Evolutionary conservation across 2,797 vertebrate species (phyloP).

Genomic region (Sebastes iracundus): DNA sequence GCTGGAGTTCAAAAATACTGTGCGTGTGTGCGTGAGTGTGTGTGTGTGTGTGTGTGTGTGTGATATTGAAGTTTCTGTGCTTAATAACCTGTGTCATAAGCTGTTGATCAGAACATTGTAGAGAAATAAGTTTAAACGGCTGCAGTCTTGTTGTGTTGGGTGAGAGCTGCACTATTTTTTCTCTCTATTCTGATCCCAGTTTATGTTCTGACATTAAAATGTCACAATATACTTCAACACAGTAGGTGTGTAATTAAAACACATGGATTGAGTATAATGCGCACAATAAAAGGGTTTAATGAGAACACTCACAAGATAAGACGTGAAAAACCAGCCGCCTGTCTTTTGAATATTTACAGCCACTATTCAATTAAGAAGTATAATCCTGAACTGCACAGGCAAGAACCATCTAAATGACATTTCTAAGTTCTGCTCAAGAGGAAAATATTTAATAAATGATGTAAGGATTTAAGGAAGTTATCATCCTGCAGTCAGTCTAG

Average conservation of each 20-base stretch:
- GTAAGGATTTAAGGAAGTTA: neutral
- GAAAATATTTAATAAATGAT: neutral
- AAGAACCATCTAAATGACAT: neutral
- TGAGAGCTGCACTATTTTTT: slow-evolving; percentile 8
- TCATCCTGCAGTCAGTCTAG: neutral
- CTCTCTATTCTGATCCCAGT: slow-evolving; percentile 1
- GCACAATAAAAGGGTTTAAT: neutral
- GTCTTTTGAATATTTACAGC: neutral
- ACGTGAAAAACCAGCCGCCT: neutral
- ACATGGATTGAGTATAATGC: neutral
- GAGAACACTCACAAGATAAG: neutral
- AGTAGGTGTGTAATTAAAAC: neutral
- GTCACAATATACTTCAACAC: neutral
- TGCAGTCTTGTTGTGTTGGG: slow-evolving; percentile 8
- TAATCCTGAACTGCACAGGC: neutral
- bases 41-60: slow-evolving; percentile 29
- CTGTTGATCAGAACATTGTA: slow-evolving; percentile 70
- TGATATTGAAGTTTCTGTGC: slow-evolving; percentile 33
- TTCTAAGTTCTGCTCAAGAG: neutral
- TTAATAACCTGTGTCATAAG: slow-evolving; percentile 68
- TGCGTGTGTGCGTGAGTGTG: slow-evolving; percentile 14
- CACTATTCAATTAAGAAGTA: neutral
- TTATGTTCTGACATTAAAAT: neutral
- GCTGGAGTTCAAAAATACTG: slow-evolving; percentile 75
- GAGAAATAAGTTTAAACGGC: slow-evolving; percentile 31